These are phyloP conservation scores for Enteromius thamalakanensis DNA, from an alignment of 2,797 vertebrate species.

Conservation along the genomic window DNA sequence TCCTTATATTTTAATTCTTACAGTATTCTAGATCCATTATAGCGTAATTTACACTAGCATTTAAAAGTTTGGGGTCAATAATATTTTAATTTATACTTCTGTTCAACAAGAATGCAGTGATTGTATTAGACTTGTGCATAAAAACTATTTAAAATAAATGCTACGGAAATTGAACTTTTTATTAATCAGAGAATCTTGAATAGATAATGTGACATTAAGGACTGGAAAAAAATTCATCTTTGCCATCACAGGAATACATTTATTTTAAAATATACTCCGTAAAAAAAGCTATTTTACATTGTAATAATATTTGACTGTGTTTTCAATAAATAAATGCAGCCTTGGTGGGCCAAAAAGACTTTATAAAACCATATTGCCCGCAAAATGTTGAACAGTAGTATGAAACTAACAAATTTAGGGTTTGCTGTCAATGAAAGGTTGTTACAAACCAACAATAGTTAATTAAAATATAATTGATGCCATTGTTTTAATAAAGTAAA, in stretches of 20 bases:
- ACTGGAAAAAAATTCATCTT: neutral
- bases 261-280: neutral
- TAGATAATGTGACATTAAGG: no score
- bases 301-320: neutral
- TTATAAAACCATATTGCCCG: no score
- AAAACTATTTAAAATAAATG: neutral
- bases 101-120: neutral
- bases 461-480: no score
- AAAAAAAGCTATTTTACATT: neutral
- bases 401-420: neutral
- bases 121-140: neutral
- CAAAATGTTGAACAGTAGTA: neutral
- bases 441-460: neutral
- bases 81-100: neutral
- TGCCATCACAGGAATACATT: neutral
- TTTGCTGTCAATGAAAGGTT: neutral
- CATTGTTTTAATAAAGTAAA: neutral
- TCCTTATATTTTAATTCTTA: neutral
- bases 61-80: neutral
- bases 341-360: neutral
- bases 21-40: neutral
- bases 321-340: neutral
- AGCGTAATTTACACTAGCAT: neutral
- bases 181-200: no score
- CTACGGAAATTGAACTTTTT: neutral